phyloP scores from a whole-genome alignment of 2,888 invertebrate species.

The Gryllus longicercus region DNA sequence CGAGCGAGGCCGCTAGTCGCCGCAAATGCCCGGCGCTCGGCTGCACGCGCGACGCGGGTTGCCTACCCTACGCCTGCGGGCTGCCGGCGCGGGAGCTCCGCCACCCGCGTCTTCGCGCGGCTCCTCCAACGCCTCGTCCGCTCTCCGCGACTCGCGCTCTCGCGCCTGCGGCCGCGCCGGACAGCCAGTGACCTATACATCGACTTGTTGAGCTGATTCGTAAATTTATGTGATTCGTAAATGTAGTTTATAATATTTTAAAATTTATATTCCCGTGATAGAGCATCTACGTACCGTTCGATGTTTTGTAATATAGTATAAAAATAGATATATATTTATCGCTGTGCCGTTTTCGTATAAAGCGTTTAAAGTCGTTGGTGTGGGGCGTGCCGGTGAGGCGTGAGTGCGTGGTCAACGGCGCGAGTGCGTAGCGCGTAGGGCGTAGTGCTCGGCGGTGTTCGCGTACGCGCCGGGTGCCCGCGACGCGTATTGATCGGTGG shows the following conservation, averaged over 20 bases:
- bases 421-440: constrained; percentile 19
- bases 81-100: not conserved
- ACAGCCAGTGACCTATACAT: not conserved
- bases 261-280: not conserved
- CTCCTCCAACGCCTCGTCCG: not conserved
- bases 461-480: constrained; percentile 5
- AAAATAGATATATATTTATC: not conserved
- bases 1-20: not conserved
- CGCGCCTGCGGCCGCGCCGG: no score
- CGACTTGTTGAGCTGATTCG: not conserved
- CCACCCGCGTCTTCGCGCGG: not conserved
- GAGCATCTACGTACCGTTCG: not conserved
- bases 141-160: no score
- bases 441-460: not conserved
- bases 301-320: not conserved
- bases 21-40: not conserved
- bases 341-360: not conserved
- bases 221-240: not conserved
- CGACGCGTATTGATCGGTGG: not conserved
- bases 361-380: no score
- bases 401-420: not conserved
- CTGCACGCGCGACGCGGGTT: not conserved
- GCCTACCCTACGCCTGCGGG: not conserved
- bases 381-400: not conserved
- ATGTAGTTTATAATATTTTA: not conserved